phyloP scores from a whole-genome alignment of 2,888 invertebrate genomes.

The Mactromeris polynyma region DNA sequence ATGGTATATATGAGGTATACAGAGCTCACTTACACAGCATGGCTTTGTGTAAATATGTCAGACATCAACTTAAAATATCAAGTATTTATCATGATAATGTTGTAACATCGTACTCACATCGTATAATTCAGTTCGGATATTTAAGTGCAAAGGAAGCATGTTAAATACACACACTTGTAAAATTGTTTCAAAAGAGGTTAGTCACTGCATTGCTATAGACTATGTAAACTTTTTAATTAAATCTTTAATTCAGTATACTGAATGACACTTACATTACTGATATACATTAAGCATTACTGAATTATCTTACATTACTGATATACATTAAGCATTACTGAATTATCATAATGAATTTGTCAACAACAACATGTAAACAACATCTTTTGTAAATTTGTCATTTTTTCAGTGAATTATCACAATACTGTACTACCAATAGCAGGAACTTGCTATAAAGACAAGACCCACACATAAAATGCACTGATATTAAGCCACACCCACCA shows the following conservation, averaged over 20 bases:
- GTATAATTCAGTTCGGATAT: background rate
- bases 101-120: background rate
- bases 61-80: constrained; percentile 10
- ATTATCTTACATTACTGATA: too few species aligned
- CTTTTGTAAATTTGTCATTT: too few species aligned
- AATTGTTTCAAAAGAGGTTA: background rate
- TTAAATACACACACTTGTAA: background rate
- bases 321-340: too few species aligned
- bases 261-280: too few species aligned
- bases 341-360: too few species aligned
- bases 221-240: too few species aligned
- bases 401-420: too few species aligned
- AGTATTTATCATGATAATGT: background rate
- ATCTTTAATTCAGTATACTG: too few species aligned
- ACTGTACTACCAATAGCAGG: too few species aligned
- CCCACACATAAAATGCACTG: background rate
- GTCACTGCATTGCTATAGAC: background rate
- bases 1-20: background rate
- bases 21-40: constrained; percentile 9
- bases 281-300: too few species aligned
- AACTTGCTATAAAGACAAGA: background rate
- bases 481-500: background rate
- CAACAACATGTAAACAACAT: too few species aligned
- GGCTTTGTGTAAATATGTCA: constrained; percentile 19
- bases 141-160: background rate